phyloP scores from a whole-genome alignment of 1,140 invertebrate genomes.

The Zelostemma sp. region DNA sequence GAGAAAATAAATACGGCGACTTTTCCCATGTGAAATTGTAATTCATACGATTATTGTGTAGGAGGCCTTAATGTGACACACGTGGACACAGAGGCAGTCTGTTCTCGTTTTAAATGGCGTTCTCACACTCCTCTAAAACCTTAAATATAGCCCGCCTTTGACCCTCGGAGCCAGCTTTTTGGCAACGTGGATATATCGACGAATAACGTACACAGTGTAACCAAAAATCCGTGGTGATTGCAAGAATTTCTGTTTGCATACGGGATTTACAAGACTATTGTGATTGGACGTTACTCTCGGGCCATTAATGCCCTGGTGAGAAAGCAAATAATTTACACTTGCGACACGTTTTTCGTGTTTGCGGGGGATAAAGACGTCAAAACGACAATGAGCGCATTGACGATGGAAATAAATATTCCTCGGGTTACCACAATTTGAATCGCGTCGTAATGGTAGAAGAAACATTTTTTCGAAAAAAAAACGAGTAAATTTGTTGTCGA shows the following conservation, averaged over 20 bases:
- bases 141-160: conserved; percentile 51
- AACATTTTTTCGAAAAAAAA: too few species aligned
- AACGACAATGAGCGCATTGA: too few species aligned
- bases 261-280: conserved; percentile 1
- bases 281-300: not conserved
- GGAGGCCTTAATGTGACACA: conserved; percentile 16
- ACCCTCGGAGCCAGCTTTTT: conserved; percentile 13
- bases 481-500: too few species aligned
- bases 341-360: too few species aligned
- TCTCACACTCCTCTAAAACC: conserved; percentile 40
- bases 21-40: too few species aligned
- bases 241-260: not conserved
- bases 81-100: conserved; percentile 45
- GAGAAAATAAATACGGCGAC: too few species aligned
- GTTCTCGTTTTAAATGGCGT: conserved; percentile 37
- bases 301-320: not conserved
- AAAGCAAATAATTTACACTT: conserved; percentile 3
- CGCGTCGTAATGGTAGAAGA: too few species aligned
- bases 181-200: conserved; percentile 8
- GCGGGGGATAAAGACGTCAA: too few species aligned
- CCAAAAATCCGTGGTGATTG: conserved; percentile 1
- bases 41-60: conserved; percentile 15
- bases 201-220: conserved; percentile 5
- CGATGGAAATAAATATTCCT: too few species aligned
- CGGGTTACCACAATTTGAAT: too few species aligned